Base-by-base conservation (phyloP, 2,797 vertebrate species). In the Enteromius paludinosus region DNA sequence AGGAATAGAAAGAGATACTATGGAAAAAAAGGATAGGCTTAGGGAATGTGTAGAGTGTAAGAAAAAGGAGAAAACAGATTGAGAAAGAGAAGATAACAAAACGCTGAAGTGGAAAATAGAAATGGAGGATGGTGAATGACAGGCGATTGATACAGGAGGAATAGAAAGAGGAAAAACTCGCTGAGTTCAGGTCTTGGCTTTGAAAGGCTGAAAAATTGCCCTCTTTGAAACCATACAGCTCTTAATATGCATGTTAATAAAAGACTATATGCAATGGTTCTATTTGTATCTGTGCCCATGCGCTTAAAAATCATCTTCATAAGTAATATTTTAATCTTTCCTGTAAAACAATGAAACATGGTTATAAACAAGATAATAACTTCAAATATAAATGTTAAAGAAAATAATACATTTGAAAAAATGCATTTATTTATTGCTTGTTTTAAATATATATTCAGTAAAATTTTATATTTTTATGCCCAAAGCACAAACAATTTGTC, bases 111-210 rank as follows among this genome's bases (percentile, higher is more conserved):
- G 62, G 23, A 79, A 70, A n/a, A 23, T 54, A 80, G 49, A 59
- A 66, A 76, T 79, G 47, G n/a, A 23, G 65, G 38, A 6, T 17
- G 17, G 43, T 68, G 61, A 80, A 30, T 83, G 41, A 25, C 61
- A 62, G 78, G 75, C 17, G 9, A 68, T n/a, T 68, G 73, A 56
- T 62, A 38, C 54, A 14, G 64, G 9, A 68, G 35, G 43, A 70
- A 75, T n/a, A 73, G 72, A 41, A 73, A 54, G 75, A 41, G 52
- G 30, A 45, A 45, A 70, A 12, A 43, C 23, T 65, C 2, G 0
- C 47, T 56, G 71, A 56, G 18, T 68, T 56, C 49, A 5, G 64
- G 49, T 59, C 38, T 69, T 59, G 0, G 20, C 64, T 69, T 68
- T 49, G 49, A 68, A 28, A 38, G 30, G 8, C 25, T 61, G 64